Conservation (phyloP, 2,113 vertebrate genomes). For the Phaethon lepturus region DNA sequence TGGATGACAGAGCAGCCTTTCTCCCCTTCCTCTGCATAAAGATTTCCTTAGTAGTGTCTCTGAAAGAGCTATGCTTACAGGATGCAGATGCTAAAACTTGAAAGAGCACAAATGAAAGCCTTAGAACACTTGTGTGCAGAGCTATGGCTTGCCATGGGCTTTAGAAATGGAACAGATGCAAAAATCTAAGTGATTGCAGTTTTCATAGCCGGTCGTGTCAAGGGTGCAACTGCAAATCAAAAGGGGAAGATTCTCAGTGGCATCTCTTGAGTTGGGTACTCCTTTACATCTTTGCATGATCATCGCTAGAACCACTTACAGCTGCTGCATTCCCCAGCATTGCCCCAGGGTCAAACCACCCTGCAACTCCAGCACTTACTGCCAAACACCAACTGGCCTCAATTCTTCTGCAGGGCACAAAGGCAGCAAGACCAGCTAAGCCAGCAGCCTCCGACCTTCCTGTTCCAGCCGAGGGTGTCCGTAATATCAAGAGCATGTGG, state of each 20-base stretch:
- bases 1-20: neutral
- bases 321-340: neutral
- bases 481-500: constrained; percentile 98
- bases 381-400: neutral
- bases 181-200: neutral
- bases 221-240: neutral
- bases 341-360: neutral
- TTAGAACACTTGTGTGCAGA: neutral
- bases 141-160: neutral
- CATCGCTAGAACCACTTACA: neutral
- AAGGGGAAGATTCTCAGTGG: neutral
- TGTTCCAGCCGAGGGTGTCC: constrained; percentile 88
- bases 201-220: neutral
- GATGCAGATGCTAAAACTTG: neutral
- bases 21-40: neutral
- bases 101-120: neutral
- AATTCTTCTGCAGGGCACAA: constrained; percentile 81
- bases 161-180: neutral
- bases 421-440: constrained; percentile 82
- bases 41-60: neutral
- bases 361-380: neutral
- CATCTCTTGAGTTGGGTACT: neutral
- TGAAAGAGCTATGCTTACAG: neutral
- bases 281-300: neutral
- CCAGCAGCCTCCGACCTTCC: constrained; percentile 87